A percentile compares a stretch with the other conserved stretches of the same genome.
Evolutionary conservation across 2,888 invertebrate species (phyloP).

Genomic region (Hyposoter didymator): DNA sequence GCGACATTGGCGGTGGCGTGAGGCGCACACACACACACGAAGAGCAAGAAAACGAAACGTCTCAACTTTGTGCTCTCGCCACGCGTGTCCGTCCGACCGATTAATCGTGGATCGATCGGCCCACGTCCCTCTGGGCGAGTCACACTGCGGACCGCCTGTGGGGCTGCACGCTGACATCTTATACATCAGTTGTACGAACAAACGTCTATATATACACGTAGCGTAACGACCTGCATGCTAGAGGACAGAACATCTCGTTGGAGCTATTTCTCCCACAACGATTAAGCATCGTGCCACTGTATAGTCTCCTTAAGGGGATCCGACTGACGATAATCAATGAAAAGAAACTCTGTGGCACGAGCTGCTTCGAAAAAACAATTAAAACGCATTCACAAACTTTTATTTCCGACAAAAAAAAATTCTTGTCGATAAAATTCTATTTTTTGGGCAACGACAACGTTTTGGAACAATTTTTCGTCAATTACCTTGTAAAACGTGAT

Average conservation of each 20-base stretch:
- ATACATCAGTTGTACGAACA: constrained; percentile 32
- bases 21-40: constrained; percentile 14
- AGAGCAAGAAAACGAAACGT: constrained; percentile 53
- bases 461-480: not conserved
- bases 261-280: constrained; percentile 51
- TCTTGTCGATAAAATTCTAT: not conserved
- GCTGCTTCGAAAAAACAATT: not conserved
- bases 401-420: not conserved
- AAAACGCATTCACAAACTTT: too few relatives aligned
- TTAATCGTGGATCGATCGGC: constrained; percentile 68
- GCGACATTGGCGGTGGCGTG: constrained; percentile 44
- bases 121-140: constrained; percentile 63
- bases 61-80: constrained; percentile 63
- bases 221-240: constrained; percentile 3
- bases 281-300: constrained; percentile 60
- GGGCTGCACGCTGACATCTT: constrained; percentile 64
- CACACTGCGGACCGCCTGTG: constrained; percentile 64
- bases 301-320: constrained; percentile 16
- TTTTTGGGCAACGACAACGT: not conserved
- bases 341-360: not conserved
- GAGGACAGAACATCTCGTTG: constrained; percentile 36
- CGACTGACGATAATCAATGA: not conserved
- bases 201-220: constrained; percentile 6
- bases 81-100: constrained; percentile 62
- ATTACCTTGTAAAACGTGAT: constrained; percentile 90